Base-by-base conservation (phyloP, 1,140 invertebrate species). In the Drosophila rhopaloa region DNA sequence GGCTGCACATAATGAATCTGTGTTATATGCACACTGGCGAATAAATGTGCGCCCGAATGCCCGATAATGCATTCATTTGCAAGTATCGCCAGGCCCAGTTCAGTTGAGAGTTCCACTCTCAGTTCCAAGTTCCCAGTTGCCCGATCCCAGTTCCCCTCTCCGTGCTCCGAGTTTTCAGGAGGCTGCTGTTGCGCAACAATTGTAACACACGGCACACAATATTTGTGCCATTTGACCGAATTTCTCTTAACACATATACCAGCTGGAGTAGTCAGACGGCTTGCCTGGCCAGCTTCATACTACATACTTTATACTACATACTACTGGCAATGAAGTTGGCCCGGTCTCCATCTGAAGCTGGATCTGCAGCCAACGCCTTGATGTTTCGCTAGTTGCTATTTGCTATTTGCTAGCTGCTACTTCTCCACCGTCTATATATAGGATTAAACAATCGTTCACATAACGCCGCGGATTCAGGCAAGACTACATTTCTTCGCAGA, bases 221-320 rank as follows among this genome's bases (percentile, higher is more conserved):
- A 89, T 88, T 86, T 80, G 84, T 88, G 84, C 83, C 83, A 89
- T 80, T 88, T 80, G 83, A 81, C 77, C 85, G 70, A 89, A 84
- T 89, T 86, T 89, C 83, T 80, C 83, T 76, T 70, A 66, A 89
- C 84, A 89, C 61, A 79, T 65, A 59, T 58, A 66, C 27, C 38
- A 61, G 51, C 40, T 46, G 57, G 54, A 68, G 61, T 41, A 61
- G 78, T 63, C 78, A 55, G 63, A 54, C 46, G 56, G 73, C 38
- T 35, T 60, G 71, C 50, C 57, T 61, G 54, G 55, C 29, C 29
- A 32, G 29, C 29, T 32, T 7, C 7, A 32, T 8, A 8, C 29
- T 32, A 32, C 29, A 32, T 32, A 32, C 29, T 32, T 7, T 7
- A 32, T 32, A 32, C 29, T 32, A 32, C 29, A 32, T 32, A 32